Base-by-base conservation (phyloP, 2,888 invertebrate species). In the Agrochola circellaris region DNA sequence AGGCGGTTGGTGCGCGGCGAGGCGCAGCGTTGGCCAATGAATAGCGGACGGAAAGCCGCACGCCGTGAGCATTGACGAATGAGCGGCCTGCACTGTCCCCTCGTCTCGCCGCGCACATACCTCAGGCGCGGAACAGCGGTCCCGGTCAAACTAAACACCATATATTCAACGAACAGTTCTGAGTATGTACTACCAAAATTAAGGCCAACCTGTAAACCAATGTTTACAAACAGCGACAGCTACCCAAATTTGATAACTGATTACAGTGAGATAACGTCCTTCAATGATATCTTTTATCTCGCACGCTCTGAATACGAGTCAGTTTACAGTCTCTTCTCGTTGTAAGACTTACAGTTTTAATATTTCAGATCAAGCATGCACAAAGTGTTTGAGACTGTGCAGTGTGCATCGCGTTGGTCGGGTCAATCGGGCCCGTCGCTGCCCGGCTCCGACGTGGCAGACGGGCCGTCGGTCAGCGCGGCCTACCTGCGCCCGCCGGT, bases 381-480 rank as follows among this genome's bases (percentile, higher is more conserved):
- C 93, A 98, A 98, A 93, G 98, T 99, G 78, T 99, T 99, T 94
- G 99, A 99, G 91, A 99, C 99, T 2, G 99, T 99, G 86, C 97
- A 98, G 84, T 98, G 98, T 92, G 98, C 98, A 76, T 98, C 98
- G 51, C 98, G 97, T 0, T 96, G 96, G 96, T 96, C 96, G 51
- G 95, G 93, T 71, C 95, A 95, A 92, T 95, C 96, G 38, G 96
- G 92, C 48, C 93, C 92, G 38, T 96, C 96, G 34, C 85, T 96
- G 58, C 89, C 95, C 70, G 95, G 95, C 62, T 95, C 96, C 20
- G 96, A 95, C 86, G 95, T 87, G 85, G 91, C 92, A 91, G 97
- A 96, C 93, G 96, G 84, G 69, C 95, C 87, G 94, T 93, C 89
- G 94, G 95, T 88, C 94, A 94, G 81, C 60, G 85, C 85, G 20